A percentile compares a stretch with the other conserved stretches of the same genome.
Conservation (phyloP, 2,797 vertebrate species). For the Phyllotis vaccarum region DNA sequence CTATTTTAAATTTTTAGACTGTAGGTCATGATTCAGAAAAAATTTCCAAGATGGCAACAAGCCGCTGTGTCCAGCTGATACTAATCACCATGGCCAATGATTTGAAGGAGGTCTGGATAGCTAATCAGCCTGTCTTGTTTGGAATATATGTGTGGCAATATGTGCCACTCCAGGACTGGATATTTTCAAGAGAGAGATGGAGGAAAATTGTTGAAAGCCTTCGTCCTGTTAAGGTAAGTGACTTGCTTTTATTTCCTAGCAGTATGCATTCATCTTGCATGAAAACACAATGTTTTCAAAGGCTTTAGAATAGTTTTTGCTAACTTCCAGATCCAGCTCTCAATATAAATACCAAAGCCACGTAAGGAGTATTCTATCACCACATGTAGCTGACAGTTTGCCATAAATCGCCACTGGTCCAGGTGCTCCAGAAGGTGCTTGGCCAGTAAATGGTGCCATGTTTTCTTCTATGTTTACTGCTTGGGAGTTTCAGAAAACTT, state of each 20-base stretch:
- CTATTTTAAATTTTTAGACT: constrained; percentile 84
- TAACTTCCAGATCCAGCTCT: background rate
- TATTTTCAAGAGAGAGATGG: constrained; percentile 88
- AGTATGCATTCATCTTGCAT: background rate
- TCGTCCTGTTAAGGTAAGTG: constrained; percentile 91
- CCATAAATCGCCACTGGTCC: background rate
- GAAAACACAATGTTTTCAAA: constrained; percentile 21
- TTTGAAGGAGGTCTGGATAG: constrained; percentile 96
- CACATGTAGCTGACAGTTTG: background rate
- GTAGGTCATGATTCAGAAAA: constrained; percentile 85
- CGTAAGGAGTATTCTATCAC: background rate
- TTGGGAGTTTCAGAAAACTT: background rate
- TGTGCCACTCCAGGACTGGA: constrained; percentile 92
- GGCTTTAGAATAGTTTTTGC: constrained; percentile 10
- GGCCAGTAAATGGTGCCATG: background rate
- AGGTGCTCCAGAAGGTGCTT: background rate
- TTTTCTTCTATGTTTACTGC: background rate
- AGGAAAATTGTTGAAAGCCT: constrained; percentile 93
- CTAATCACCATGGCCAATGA: constrained; percentile 92
- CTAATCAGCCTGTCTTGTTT: constrained; percentile 92
- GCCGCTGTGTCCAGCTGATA: constrained; percentile 93
- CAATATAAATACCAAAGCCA: background rate
- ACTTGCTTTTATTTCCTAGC: constrained; percentile 33
- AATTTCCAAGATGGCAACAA: constrained; percentile 93
- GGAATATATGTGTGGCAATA: constrained; percentile 95